Evolutionary conservation across 2,113 vertebrate genomes (phyloP), one percentile per base, ranked within the genome.

Genomic region (Emydocephalus ijimae): DNA sequence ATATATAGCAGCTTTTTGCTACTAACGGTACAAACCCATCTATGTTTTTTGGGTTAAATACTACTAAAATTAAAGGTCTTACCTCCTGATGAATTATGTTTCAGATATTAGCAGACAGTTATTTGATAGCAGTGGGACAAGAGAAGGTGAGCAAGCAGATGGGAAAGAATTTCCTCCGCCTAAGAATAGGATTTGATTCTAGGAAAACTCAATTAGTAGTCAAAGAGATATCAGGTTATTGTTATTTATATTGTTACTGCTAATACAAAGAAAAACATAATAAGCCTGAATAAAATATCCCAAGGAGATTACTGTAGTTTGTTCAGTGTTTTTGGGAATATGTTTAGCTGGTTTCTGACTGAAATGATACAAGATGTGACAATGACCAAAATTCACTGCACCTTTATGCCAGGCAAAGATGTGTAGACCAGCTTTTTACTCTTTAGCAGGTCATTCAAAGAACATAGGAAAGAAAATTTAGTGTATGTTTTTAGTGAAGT

Each of bases 1-100:
- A 94, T 86, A 94, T 86, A 94, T 55, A 69, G 39, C 29, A 90
- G 81, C 85, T 64, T 29, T 87, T 94, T 45, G 56, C 93, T 92
- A 95, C 95, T 89, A 89, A 61, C 3, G 18, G 5, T 43, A 4
- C 24, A 89, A 10, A 29, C 10, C 11, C 15, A 29, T 89, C 11
- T 20, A 48, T 24, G 23, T 64, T 64, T 89, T 26, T 24, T 45
- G 56, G 18, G 1, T 5, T 61, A 64, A 89, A 14, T 48, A 6
- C 43, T 45, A 29, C 3, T 89, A 24, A 29, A 4, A 61, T 26
- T 20, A 64, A 24, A 26, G 23, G 48, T 8, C n/a, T 56, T 89
- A n/a, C 2, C 1, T 15, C 48, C 50, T 87, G 52, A 29, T 26
- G 10, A 64, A 48, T 11, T 52, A 29, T n/a, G 26, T 18, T 88